Conservation (phyloP, 2,113 vertebrate species). For the Aegotheles bennettii region DNA sequence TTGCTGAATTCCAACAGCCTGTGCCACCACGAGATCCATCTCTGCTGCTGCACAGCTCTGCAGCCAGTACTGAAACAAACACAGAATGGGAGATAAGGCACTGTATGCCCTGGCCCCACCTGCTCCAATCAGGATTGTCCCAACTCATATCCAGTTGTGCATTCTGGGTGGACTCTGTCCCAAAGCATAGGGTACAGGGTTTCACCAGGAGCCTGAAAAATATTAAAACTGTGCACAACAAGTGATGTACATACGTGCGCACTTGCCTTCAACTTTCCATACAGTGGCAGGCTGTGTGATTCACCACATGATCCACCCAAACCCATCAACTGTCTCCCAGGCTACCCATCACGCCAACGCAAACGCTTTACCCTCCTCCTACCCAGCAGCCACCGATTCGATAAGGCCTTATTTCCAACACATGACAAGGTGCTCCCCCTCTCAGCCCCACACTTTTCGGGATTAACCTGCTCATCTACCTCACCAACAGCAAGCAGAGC, state of each 20-base stretch:
- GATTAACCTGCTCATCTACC: neutral
- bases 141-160: neutral
- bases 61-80: neutral
- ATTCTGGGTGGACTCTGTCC: neutral
- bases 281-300: neutral
- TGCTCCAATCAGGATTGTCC: neutral
- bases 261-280: neutral
- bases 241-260: fast-evolving
- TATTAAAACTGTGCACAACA: fast-evolving
- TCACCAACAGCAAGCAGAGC: neutral
- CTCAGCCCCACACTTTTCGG: neutral
- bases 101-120: neutral
- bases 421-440: fast-evolving
- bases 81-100: neutral
- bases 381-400: neutral
- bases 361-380: neutral
- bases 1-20: neutral
- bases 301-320: fast-evolving
- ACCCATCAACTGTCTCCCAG: neutral
- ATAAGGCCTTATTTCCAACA: neutral
- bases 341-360: neutral
- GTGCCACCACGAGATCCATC: neutral
- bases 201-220: neutral
- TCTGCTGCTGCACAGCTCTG: neutral
- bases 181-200: neutral